Evolutionary conservation across 2,888 invertebrate species (phyloP).

Genomic region (Amiota minor): DNA sequence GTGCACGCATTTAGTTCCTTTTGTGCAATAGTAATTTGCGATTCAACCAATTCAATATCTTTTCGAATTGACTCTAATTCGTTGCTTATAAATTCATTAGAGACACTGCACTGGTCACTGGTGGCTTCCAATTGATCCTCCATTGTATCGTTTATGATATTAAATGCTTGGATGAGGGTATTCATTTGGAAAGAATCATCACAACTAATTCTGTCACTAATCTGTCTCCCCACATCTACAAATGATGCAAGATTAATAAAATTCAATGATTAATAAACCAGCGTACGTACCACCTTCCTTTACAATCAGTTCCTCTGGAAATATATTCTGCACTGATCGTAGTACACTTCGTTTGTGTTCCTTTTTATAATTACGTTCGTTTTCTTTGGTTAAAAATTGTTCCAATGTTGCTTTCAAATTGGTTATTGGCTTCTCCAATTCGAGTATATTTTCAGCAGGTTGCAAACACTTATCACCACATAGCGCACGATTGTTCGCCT

Average conservation of each 20-base stretch:
- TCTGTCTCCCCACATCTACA: slow-evolving; percentile 26
- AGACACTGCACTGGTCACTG: slow-evolving; percentile 55
- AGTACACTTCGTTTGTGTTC: slow-evolving; percentile 57
- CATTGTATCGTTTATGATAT: slow-evolving; percentile 56
- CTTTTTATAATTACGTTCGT: slow-evolving; percentile 57
- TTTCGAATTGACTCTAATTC: slow-evolving; percentile 55
- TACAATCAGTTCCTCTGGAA: slow-evolving; percentile 16
- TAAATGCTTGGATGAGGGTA: slow-evolving; percentile 59
- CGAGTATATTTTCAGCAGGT: slow-evolving; percentile 40
- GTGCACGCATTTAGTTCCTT: slow-evolving; percentile 47
- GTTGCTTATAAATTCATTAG: slow-evolving; percentile 56
- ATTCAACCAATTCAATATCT: slow-evolving; percentile 61
- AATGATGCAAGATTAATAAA: not conserved
- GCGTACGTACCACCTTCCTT: slow-evolving; percentile 37
- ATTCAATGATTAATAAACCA: not conserved
- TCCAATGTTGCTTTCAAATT: slow-evolving; percentile 62
- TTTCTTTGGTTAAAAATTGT: slow-evolving; percentile 59
- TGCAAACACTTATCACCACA: slow-evolving; percentile 45
- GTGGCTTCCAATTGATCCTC: slow-evolving; percentile 58
- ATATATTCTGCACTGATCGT: slow-evolving; percentile 44
- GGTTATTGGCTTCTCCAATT: slow-evolving; percentile 51
- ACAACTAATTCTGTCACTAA: slow-evolving; percentile 6
- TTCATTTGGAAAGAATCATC: slow-evolving; percentile 49
- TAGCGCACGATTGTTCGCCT: slow-evolving; percentile 48
- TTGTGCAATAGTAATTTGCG: slow-evolving; percentile 58